Evolutionary conservation across 2,888 invertebrate species (phyloP).

Genomic region (Netelia virgata): DNA sequence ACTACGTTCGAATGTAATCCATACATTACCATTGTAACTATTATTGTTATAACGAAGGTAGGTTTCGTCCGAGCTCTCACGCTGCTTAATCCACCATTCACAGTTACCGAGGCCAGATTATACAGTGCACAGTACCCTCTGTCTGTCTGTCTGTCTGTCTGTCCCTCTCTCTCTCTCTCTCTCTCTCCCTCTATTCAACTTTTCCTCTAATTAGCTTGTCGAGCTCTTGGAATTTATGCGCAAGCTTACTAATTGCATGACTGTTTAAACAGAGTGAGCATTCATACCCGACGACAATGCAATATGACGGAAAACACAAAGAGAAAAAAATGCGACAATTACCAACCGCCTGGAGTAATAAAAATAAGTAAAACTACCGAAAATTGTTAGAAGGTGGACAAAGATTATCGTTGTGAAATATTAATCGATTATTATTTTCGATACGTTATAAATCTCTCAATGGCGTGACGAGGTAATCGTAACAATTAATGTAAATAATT

Average conservation of each 20-base stretch:
- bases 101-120: slow-evolving; percentile 22
- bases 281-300: slow-evolving; percentile 7
- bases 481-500: neutral
- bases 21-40: slow-evolving; percentile 22
- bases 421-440: neutral
- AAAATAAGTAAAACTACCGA: neutral
- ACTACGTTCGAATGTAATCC: slow-evolving; percentile 33
- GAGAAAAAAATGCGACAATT: neutral
- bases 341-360: neutral
- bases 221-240: slow-evolving; percentile 31
- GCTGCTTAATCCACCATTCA: slow-evolving; percentile 31
- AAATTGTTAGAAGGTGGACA: too few species aligned
- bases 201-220: slow-evolving; percentile 55
- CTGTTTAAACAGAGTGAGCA: slow-evolving; percentile 37
- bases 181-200: slow-evolving; percentile 28
- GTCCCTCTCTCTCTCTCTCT: slow-evolving; percentile 8
- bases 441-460: neutral
- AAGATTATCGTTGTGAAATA: neutral
- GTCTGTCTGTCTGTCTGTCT: slow-evolving; percentile 1
- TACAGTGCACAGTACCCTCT: neutral
- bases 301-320: neutral
- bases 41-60: slow-evolving; percentile 31
- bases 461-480: neutral
- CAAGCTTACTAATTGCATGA: slow-evolving; percentile 34
- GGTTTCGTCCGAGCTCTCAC: slow-evolving; percentile 17